These are phyloP conservation scores for Trichogramma dendrolimi DNA, from an alignment of 2,888 invertebrate genomes.

Conservation along the genomic window DNA sequence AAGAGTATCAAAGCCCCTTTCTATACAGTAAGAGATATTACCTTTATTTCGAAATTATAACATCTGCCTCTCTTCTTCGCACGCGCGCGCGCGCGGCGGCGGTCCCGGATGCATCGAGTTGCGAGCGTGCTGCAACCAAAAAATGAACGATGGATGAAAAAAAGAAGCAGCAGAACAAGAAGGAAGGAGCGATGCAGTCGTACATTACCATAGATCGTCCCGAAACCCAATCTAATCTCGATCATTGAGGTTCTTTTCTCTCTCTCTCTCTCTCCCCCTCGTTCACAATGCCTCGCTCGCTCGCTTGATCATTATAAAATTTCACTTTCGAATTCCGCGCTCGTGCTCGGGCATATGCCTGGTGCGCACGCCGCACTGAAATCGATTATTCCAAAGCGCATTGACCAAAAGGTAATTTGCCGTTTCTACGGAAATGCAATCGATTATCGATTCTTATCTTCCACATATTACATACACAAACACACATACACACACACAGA, in stretches of 20 bases:
- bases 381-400: constrained; percentile 1
- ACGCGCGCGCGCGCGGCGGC: neutral
- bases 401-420: constrained; percentile 7
- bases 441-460: no score
- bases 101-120: neutral
- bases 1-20: no score
- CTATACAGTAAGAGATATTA: constrained; percentile 10
- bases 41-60: constrained; percentile 48
- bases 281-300: neutral
- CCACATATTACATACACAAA: no score
- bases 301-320: neutral
- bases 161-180: constrained; percentile 20
- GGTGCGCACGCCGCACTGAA: neutral
- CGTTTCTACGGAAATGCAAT: constrained; percentile 16
- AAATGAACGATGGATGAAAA: no score
- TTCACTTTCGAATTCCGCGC: neutral
- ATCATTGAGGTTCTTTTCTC: neutral
- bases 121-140: no score
- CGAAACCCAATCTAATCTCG: neutral
- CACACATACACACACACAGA: no score
- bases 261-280: neutral
- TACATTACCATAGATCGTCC: constrained; percentile 19
- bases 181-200: constrained; percentile 26
- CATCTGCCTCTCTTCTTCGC: constrained; percentile 35
- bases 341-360: neutral